Percentiles rank a stretch among this genome's conserved stretches.
These are phyloP conservation scores for Apis florea DNA, from an alignment of 1,140 invertebrate species.

Conservation along the genomic window DNA sequence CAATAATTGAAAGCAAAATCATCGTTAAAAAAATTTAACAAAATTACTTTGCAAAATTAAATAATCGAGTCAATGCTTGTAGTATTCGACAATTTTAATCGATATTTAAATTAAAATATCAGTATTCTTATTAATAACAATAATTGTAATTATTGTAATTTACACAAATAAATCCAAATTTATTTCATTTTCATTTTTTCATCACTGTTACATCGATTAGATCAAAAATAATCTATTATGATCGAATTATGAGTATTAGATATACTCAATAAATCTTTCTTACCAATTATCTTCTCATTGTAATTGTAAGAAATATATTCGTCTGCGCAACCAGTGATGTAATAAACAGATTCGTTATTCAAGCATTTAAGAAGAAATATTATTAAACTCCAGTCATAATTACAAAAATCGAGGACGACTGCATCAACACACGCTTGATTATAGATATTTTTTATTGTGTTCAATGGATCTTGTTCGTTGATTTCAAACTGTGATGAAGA, in stretches of 20 bases:
- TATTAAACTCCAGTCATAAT: constrained; percentile 58
- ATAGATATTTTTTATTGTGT: constrained; percentile 15
- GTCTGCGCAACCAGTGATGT: constrained; percentile 62
- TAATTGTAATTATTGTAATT: too few relatives aligned
- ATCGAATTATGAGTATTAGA: background rate
- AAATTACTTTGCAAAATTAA: background rate
- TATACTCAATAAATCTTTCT: background rate
- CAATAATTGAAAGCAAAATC: background rate
- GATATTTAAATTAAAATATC: too few relatives aligned
- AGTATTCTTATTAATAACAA: too few relatives aligned
- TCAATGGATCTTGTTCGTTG: too few relatives aligned
- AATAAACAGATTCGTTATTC: constrained; percentile 58
- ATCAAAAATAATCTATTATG: too few relatives aligned
- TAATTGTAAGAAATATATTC: constrained; percentile 58
- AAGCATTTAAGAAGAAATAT: constrained; percentile 8
- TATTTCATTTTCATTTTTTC: too few relatives aligned
- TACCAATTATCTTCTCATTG: constrained; percentile 74
- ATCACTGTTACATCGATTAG: too few relatives aligned
- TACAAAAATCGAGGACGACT: constrained; percentile 69
- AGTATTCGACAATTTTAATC: too few relatives aligned
- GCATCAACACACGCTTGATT: constrained; percentile 63
- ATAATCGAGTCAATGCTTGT: background rate
- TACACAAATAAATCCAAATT: too few relatives aligned
- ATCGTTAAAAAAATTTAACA: too few relatives aligned
- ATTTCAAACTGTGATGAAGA: too few relatives aligned